Evolutionary conservation across 2,888 invertebrate species (phyloP), one percentile per base, ranked within the genome.

Genomic region (Eupithecia subumbrata): DNA sequence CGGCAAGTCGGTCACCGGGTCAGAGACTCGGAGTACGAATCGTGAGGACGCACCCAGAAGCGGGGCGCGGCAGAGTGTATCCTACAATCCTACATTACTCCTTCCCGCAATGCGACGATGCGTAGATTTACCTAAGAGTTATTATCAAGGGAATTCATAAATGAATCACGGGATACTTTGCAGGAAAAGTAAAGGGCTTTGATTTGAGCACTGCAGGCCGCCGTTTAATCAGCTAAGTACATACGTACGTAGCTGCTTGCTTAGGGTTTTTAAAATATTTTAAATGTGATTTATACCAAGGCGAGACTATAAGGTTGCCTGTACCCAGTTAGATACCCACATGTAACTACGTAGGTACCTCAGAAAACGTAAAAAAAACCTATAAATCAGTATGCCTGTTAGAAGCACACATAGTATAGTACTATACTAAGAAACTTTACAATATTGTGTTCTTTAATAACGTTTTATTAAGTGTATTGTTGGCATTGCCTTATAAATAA

Each of bases 71-170:
- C 92, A 88, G 79, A 83, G 88, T 84, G 84, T 84, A 83, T 77
- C 81, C 89, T 87, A 90, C 88, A 87, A 83, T 77, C 81, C 89
- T 87, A 90, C 88, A 87, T 90, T 91, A 90, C 88, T 87, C 89
- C 90, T 90, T 87, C 89, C 94, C 91, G 94, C 94, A 94, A 89
- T 94, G 94, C 94, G 94, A 91, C 93, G 87, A 86, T 85, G 85
- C 86, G 85, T 84, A 83, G 82, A 78, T 78, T 74, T 68, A n/a
- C n/a, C n/a, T n/a, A n/a, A n/a, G 25, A 45, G 76, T 74, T 76
- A 74, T 71, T 14, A 74, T 40, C 30, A 68, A 30, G 68, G 48
- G 64, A 64, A 52, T n/a, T 12, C 52, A 9, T 56, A 64, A 30
- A 64, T 30, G 25, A n/a, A 43, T 34, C 60, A 60, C 12, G 25